A percentile compares a stretch with the other conserved stretches of the same genome.
Conservation (phyloP, 2,888 invertebrate species). For the Clepsis dumicolana region DNA sequence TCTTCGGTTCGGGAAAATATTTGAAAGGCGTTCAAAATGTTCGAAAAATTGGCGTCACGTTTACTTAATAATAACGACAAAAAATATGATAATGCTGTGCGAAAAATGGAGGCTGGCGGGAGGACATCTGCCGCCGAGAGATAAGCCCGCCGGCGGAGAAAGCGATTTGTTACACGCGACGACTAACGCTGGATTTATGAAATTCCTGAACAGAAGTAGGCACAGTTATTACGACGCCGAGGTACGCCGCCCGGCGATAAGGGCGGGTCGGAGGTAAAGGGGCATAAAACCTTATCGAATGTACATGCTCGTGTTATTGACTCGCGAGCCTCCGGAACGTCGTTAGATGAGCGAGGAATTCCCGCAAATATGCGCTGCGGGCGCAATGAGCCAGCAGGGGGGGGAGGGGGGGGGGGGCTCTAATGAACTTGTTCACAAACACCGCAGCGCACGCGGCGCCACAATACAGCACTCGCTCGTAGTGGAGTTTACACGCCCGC, state of each 20-base stretch:
- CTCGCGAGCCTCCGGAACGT: constrained; percentile 25
- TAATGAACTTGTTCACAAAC: constrained; percentile 45
- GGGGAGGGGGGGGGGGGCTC: neutral
- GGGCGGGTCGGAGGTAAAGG: constrained; percentile 19
- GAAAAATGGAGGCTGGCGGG: constrained; percentile 41
- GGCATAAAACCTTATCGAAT: constrained; percentile 39
- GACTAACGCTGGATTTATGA: constrained; percentile 25
- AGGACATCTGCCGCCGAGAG: constrained; percentile 38
- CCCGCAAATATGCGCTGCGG: constrained; percentile 37
- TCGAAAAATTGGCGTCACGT: constrained; percentile 39
- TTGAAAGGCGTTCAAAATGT: constrained; percentile 10
- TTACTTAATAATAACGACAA: constrained; percentile 41
- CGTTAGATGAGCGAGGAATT: constrained; percentile 15
- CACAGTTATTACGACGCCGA: constrained; percentile 22
- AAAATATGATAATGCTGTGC: constrained; percentile 42
- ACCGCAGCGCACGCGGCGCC: constrained; percentile 17
- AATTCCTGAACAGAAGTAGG: constrained; percentile 9
- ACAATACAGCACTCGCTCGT: constrained; percentile 9
- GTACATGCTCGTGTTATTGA: constrained; percentile 26
- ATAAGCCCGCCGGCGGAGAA: constrained; percentile 35
- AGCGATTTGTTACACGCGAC: constrained; percentile 13
- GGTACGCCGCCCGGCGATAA: constrained; percentile 30
- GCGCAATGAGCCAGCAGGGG: constrained; percentile 16
- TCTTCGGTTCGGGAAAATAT: constrained; percentile 22
- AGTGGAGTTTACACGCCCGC: constrained; percentile 14